Base-by-base conservation (phyloP, 2,797 vertebrate genomes). In the Varecia variegata region DNA sequence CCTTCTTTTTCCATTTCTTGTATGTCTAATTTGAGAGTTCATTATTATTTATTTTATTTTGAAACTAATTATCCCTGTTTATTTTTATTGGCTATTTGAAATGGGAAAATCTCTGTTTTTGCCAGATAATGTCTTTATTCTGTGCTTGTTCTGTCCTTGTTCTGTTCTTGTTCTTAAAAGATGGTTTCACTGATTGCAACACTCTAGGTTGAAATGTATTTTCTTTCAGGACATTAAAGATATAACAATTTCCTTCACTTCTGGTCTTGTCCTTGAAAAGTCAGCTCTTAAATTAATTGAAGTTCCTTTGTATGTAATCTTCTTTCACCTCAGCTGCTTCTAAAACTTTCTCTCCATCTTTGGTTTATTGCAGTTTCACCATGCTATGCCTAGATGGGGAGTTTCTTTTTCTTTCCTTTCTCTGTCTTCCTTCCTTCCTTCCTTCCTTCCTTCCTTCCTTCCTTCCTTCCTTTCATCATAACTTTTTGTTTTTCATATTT, bases 201-300 rank as follows among this genome's bases (percentile, higher is more conserved):
- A 84, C 20, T 83, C 65, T 62, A 67, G 62, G 82, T 80, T 90
- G 58, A 97, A 81, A 86, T 68, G 77, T 35, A 18, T 85, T 95
- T 93, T 88, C n/a, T 82, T 77, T 88, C 67, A 96, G 21, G 56
- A 79, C 82, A 56, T 94, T 93, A 70, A 77, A 92, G 77, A 87
- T 62, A 43, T 21, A 84, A 54, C 73, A 92, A 88, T 88, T 90
- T 82, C 30, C 38, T 74, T 94, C 21, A 52, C 77, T 88, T 95
- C 54, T 8, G 12, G 58, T 43, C n/a, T 79, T 90, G 82, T 21
- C 82, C 85, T 97, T 90, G 86, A 82, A 95, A 85, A 96, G 54
- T 21, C 58, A 90, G 76, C 38, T 68, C 35, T 92, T 90, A 90
- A 20, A 65, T 73, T 89, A 87, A 84, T n/a, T 95, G 76, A 71